phyloP scores from a whole-genome alignment of 1,140 invertebrate genomes.

The Platyscapa corneri region DNA sequence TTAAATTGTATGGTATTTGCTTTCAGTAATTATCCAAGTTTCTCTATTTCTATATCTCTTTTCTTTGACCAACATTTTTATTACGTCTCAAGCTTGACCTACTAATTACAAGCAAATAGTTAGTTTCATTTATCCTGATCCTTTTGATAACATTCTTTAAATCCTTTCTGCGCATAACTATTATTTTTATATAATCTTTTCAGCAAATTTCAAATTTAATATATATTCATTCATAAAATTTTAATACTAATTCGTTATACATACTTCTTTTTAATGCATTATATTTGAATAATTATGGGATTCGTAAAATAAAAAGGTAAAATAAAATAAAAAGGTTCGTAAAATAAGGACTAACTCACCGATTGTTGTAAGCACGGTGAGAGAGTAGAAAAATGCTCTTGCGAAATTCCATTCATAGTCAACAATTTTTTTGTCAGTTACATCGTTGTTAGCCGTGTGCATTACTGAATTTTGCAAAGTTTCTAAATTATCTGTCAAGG shows the following conservation, averaged over 20 bases:
- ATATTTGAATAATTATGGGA: not conserved
- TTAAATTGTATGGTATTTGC: constrained; percentile 69
- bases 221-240: not conserved
- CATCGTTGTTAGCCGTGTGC: constrained; percentile 58
- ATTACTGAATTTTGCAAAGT: constrained; percentile 70
- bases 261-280: not conserved
- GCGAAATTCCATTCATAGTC: constrained; percentile 93
- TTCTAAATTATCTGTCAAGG: constrained; percentile 84
- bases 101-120: constrained; percentile 68
- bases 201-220: not conserved
- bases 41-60: constrained; percentile 53
- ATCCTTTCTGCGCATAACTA: not conserved
- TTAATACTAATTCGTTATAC: not conserved
- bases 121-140: constrained; percentile 46
- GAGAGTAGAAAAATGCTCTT: constrained; percentile 94
- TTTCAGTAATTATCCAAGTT: constrained; percentile 65
- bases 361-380: constrained; percentile 96
- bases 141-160: not conserved
- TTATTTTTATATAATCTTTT: not conserved
- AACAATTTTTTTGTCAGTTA: constrained; percentile 62
- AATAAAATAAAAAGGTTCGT: too few species aligned
- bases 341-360: constrained; percentile 79
- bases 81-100: constrained; percentile 56
- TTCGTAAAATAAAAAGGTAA: too few species aligned
- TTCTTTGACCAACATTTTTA: constrained; percentile 23